phyloP scores from a whole-genome alignment of 2,113 vertebrate genomes.

The Mus pahari region DNA sequence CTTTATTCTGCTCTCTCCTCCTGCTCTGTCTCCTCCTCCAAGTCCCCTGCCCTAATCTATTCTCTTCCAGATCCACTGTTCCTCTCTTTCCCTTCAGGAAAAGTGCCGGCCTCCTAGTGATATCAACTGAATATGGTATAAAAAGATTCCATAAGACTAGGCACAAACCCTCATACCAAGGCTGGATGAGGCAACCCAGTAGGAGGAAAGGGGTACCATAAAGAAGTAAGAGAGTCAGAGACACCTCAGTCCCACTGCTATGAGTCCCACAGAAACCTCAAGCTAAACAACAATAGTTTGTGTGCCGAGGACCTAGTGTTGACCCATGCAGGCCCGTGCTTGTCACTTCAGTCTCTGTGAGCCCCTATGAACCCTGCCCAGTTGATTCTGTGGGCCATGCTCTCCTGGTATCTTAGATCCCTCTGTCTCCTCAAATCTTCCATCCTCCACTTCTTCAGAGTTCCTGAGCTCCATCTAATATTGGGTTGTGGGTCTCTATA shows the following conservation, averaged over 20 bases:
- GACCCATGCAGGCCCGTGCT: not conserved
- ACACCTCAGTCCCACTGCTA: not conserved
- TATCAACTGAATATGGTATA: not conserved
- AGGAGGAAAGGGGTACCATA: not conserved
- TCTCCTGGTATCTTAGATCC: not conserved
- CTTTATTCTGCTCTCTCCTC: not conserved
- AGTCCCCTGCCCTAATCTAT: too few species aligned
- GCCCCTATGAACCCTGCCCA: not conserved
- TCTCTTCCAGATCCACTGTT: not conserved
- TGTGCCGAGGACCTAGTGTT: too few species aligned
- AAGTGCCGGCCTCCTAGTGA: not conserved
- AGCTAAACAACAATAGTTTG: not conserved
- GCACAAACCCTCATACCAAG: not conserved
- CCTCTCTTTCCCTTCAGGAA: not conserved
- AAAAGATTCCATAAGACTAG: not conserved
- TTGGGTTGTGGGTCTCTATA: not conserved
- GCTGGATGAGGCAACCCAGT: not conserved
- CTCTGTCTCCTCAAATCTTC: not conserved
- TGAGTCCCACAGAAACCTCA: not conserved
- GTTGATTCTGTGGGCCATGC: not conserved
- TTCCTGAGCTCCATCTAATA: not conserved
- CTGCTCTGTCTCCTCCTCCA: not conserved
- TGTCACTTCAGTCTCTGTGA: not conserved
- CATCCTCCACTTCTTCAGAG: not conserved
- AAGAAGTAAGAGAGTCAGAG: not conserved